Base-by-base conservation (phyloP, 2,888 invertebrate genomes). In the Dicycla oo region DNA sequence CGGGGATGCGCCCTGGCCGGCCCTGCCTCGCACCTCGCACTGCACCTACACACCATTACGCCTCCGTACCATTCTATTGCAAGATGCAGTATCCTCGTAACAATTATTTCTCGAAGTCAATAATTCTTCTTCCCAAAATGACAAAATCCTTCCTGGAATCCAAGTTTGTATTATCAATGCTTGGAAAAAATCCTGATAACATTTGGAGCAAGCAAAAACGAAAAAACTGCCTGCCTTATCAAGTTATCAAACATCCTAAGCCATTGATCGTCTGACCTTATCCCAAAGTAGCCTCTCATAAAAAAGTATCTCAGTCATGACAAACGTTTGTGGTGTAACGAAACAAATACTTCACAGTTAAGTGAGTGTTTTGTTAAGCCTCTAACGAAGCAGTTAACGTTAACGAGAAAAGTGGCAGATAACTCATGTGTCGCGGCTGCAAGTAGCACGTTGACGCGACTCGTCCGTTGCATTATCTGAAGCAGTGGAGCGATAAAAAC, bases 401-500 rank as follows among this genome's bases (percentile, higher is more conserved):
- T 93, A 93, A 93, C 92, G 87, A 94, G 93, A 92, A 93, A 94
- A 94, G 92, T 94, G 93, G 93, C 88, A 92, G 93, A 94, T 94
- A 94, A 94, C 88, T 94, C 91, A 90, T 93, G 88, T 89, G 89
- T 91, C 89, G 87, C 81, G 82, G 85, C 82, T 84, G 86, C 83
- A 87, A 89, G 89, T 88, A 87, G 87, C 85, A 81, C 73, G 90
- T 89, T 87, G 90, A 89, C 85, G 87, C 85, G 87, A 84, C 85
- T 89, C 87, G 87, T 88, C 89, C 88, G 89, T 84, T 90, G 92
- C 90, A 94, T 94, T 95, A 95, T 94, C 94, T 93, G 90, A 93
- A 93, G 92, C 94, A 93, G 90, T 94, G 91, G 91, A 93, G 93
- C 95, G 94, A 95, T 95, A 95, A 94, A 94, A 94, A 93, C 91